phyloP scores from a whole-genome alignment of 64 coral and sea anemone genomes.

The Actinia equina region DNA sequence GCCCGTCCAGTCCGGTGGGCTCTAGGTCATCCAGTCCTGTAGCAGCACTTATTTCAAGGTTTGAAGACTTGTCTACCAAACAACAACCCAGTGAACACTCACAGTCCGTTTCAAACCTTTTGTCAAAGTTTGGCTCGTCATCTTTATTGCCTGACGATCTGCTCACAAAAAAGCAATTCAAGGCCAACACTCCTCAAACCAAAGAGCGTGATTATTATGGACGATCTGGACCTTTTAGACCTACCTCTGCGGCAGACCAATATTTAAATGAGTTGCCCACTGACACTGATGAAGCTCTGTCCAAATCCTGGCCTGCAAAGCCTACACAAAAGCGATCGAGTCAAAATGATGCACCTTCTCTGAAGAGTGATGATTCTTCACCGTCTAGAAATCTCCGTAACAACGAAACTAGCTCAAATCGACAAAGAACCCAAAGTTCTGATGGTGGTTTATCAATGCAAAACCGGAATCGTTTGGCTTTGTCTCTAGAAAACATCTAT shows the following conservation, averaged over 20 bases:
- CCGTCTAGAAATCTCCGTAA: neutral
- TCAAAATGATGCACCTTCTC: neutral
- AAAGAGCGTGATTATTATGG: neutral
- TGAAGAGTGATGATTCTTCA: neutral
- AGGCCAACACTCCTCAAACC: neutral
- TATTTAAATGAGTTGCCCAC: neutral
- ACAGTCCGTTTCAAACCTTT: slow-evolving; percentile 62
- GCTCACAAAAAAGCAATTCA: slow-evolving; percentile 61
- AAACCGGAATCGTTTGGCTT: neutral
- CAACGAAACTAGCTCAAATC: neutral
- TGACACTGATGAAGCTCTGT: neutral
- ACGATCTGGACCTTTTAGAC: slow-evolving; percentile 62
- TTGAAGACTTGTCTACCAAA: slow-evolving; percentile 57
- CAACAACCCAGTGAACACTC: slow-evolving; percentile 7
- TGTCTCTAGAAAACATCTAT: slow-evolving; percentile 23
- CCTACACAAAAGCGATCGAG: neutral
- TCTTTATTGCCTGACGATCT: slow-evolving; percentile 68
- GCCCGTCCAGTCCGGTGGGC: slow-evolving; percentile 44
- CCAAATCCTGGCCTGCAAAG: neutral
- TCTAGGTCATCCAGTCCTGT: slow-evolving; percentile 77
- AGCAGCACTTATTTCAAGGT: slow-evolving; percentile 67
- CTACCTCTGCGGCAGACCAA: slow-evolving; percentile 19
- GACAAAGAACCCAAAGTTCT: neutral
- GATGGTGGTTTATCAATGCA: neutral
- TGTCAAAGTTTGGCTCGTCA: slow-evolving; percentile 70